phyloP scores from a whole-genome alignment of 2,797 vertebrate genomes.

The Siniperca scherzeri region DNA sequence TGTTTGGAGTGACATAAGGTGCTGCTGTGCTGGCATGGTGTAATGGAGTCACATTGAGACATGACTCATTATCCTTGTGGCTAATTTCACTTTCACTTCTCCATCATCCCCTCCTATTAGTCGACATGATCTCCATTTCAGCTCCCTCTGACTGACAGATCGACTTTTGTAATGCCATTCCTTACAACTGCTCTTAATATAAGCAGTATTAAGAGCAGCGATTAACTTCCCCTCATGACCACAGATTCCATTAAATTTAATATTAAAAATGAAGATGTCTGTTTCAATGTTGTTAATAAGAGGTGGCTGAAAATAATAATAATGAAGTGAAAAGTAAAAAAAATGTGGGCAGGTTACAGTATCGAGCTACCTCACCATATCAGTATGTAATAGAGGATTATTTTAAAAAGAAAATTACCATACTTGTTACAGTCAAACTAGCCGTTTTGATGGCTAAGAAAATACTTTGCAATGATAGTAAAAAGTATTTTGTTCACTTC shows the following conservation, averaged over 20 bases:
- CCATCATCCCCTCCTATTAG: constrained; percentile 45
- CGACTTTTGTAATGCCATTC: background rate
- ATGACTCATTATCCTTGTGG: constrained; percentile 73
- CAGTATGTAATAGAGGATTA: background rate
- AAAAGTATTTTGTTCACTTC: background rate
- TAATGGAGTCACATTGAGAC: constrained; percentile 70
- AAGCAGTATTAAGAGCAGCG: constrained; percentile 13
- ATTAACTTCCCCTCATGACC: constrained; percentile 31
- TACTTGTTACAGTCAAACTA: background rate
- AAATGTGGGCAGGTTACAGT: background rate
- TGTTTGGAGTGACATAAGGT: constrained; percentile 59
- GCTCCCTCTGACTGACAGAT: constrained; percentile 37
- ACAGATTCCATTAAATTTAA: constrained; percentile 18
- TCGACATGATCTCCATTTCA: constrained; percentile 50
- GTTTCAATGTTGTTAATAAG: background rate
- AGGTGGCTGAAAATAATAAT: background rate
- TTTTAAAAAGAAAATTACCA: background rate
- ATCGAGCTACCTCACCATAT: background rate
- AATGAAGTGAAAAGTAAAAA: background rate
- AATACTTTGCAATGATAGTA: background rate
- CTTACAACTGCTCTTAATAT: constrained; percentile 9
- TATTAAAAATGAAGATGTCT: constrained; percentile 26
- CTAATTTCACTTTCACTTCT: constrained; percentile 64
- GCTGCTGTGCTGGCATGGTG: constrained; percentile 45
- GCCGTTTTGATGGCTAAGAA: background rate